phyloP scores from a whole-genome alignment of 2,888 invertebrate species.

The Drosophila borealis region DNA sequence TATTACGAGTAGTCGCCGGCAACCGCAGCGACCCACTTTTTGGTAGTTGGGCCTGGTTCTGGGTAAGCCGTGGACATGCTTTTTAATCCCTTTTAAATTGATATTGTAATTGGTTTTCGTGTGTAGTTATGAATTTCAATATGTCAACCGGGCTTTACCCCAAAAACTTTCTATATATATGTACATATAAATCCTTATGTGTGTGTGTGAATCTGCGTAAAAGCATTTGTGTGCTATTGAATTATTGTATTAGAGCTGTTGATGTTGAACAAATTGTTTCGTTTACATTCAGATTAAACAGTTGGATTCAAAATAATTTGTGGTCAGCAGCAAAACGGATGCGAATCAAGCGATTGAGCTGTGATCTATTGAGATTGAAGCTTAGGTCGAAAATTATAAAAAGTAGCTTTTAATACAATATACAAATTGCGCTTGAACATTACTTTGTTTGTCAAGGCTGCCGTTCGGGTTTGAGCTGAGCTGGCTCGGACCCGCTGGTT shows the following conservation, averaged over 20 bases:
- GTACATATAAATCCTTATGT: not conserved
- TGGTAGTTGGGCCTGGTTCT: conserved; percentile 11
- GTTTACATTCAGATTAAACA: conserved; percentile 11
- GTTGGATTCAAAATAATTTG: conserved; percentile 10
- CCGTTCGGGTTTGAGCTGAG: too few relatives aligned
- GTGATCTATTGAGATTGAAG: conserved; percentile 9
- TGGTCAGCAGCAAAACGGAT: not conserved
- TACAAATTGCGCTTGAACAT: not conserved
- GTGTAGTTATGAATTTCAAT: conserved; percentile 75
- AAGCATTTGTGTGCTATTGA: conserved; percentile 31
- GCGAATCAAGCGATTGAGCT: not conserved
- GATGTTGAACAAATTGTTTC: conserved; percentile 36
- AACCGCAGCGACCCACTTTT: conserved; percentile 7
- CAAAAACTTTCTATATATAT: conserved; percentile 1
- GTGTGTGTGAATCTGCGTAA: conserved; percentile 21
- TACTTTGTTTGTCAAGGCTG: not conserved
- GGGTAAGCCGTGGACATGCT: conserved; percentile 53
- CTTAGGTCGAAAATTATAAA: not conserved
- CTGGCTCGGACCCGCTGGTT: too few relatives aligned
- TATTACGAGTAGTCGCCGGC: conserved; percentile 4
- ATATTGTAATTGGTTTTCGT: conserved; percentile 79
- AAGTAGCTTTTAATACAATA: not conserved
- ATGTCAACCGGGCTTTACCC: conserved; percentile 49
- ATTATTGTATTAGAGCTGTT: conserved; percentile 39
- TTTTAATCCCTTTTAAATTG: conserved; percentile 81